phyloP scores from a whole-genome alignment of 1,140 invertebrate species.

The Anastrepha ludens region DNA sequence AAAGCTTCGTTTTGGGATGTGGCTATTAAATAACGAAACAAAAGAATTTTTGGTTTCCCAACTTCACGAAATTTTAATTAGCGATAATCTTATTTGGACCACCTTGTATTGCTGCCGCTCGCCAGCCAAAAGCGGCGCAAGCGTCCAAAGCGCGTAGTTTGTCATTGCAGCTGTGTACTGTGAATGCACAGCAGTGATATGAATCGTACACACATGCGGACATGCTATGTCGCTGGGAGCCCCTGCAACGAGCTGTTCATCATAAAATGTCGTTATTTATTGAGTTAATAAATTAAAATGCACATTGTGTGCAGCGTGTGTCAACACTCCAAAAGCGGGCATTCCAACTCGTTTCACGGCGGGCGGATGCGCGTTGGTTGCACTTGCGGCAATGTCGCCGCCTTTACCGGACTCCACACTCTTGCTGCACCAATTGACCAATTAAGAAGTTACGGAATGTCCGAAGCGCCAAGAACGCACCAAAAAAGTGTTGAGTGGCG shows the following conservation, averaged over 20 bases:
- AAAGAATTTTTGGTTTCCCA: no score
- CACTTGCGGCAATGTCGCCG: slow-evolving; percentile 24
- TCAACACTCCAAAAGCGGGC: slow-evolving; percentile 57
- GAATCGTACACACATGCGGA: not conserved
- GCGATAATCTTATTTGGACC: no score
- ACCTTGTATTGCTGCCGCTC: no score
- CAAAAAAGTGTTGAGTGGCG: not conserved
- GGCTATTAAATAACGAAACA: no score
- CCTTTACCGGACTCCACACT: not conserved
- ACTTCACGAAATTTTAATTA: no score
- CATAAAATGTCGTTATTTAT: slow-evolving; percentile 51
- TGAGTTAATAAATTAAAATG: slow-evolving; percentile 55
- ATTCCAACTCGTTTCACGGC: slow-evolving; percentile 70
- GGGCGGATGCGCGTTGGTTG: slow-evolving; percentile 63
- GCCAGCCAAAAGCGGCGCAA: not conserved
- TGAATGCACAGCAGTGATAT: not conserved
- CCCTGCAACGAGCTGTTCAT: not conserved
- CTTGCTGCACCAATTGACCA: slow-evolving; percentile 34
- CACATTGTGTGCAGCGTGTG: slow-evolving; percentile 47
- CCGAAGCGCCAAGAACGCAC: slow-evolving; percentile 28
- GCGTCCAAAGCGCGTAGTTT: not conserved
- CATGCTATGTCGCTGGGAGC: not conserved
- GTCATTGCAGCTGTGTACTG: not conserved
- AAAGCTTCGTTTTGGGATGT: no score
- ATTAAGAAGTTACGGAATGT: slow-evolving; percentile 45